Conservation (phyloP, 2,113 vertebrate genomes). For the Bos taurus region DNA sequence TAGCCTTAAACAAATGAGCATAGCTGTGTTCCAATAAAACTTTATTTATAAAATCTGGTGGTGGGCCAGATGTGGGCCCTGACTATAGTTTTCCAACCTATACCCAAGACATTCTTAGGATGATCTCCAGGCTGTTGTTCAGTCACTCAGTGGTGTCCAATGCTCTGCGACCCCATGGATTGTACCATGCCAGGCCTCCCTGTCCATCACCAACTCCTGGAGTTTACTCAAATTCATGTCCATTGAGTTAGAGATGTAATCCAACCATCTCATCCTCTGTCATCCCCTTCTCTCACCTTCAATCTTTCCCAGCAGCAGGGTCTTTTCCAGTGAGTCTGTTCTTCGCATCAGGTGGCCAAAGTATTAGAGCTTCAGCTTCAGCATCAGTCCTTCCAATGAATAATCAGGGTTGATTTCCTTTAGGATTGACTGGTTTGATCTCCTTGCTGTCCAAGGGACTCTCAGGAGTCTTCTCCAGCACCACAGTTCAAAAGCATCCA, state of each 20-base stretch:
- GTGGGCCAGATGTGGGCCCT: too few relatives aligned
- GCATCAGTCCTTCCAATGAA: background rate
- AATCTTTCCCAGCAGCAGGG: background rate
- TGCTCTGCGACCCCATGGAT: fast-evolving
- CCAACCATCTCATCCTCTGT: background rate
- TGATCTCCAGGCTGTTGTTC: background rate
- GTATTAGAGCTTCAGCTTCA: background rate
- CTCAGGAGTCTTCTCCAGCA: background rate
- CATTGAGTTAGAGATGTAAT: fast-evolving
- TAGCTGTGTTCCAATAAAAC: background rate
- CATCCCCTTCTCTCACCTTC: background rate
- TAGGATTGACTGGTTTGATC: background rate
- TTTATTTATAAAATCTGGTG: background rate
- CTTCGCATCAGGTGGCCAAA: background rate
- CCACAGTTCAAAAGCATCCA: background rate
- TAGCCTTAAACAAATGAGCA: too few relatives aligned
- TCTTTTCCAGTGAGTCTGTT: background rate
- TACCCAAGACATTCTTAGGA: fast-evolving
- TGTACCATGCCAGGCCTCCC: background rate
- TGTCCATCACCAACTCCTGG: background rate
- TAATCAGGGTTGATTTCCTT: background rate
- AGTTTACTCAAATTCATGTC: background rate
- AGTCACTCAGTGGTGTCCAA: background rate
- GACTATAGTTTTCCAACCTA: background rate
- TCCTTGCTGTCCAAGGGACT: background rate